Evolutionary conservation across 2,888 invertebrate genomes (phyloP).

Genomic region (Toxonevra muliebris): DNA sequence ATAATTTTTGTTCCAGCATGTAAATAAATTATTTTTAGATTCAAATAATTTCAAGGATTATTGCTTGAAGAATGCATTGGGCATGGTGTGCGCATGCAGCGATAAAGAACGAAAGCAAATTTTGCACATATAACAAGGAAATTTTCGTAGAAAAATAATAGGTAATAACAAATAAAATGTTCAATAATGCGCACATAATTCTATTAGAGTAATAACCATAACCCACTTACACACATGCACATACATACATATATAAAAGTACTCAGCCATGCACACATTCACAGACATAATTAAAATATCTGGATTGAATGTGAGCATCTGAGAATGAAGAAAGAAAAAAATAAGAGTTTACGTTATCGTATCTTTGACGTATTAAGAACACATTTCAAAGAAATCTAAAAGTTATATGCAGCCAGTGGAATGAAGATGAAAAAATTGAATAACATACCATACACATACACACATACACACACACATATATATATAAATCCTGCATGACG

Average conservation of each 20-base stretch:
- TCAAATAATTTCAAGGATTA: too few relatives aligned
- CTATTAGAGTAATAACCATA: too few relatives aligned
- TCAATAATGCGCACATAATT: background rate
- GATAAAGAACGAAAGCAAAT: background rate
- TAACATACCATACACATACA: too few relatives aligned
- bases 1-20: too few relatives aligned
- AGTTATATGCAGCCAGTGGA: background rate
- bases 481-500: background rate
- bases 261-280: too few relatives aligned
- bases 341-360: background rate
- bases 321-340: background rate
- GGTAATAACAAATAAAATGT: background rate
- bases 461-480: background rate
- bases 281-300: too few relatives aligned
- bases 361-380: background rate
- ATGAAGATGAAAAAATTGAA: background rate
- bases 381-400: background rate
- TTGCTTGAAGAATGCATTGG: background rate
- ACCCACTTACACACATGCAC: conserved; percentile 6
- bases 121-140: background rate
- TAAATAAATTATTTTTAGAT: too few relatives aligned
- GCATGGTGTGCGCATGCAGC: background rate
- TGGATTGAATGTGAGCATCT: background rate
- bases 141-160: background rate
- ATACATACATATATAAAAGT: conserved; percentile 1